Base-by-base conservation (phyloP, 2,888 invertebrate genomes). In the Drosophila neotestacea region DNA sequence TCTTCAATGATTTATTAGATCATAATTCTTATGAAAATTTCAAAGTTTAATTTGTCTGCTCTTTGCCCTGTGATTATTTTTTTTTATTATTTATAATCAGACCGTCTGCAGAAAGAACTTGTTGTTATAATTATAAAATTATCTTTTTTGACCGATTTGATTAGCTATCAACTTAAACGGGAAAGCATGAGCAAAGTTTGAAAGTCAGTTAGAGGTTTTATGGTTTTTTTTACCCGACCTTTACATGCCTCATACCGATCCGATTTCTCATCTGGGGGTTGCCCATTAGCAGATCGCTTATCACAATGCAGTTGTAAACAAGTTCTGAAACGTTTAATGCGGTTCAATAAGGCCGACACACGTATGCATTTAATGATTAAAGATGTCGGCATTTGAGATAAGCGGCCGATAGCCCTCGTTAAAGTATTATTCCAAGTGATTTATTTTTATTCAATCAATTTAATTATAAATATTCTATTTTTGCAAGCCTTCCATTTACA, bases 191-290 rank as follows among this genome's bases (percentile, higher is more conserved):
- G 52, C 66, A 72, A 81, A 59, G 68, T 71, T 71, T 84, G 68
- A 88, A 84, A 78, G 83, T 88, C 84, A 85, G 80, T 54, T 78
- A 30, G 30, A 73, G 73, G 78, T 62, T 81, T 51, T 51, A 27
- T 47, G 42, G n/a, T 4, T 32, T 39, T 38, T 38, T 51, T 28
- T 38, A 16, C n/a, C 11, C 34, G 38, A 66, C 42, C 59, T 58
- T 47, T 52, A n/a, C 34, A 30, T 27, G 9, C 11, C 38, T 16
- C 42, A 38, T 42, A 27, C 38, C 11, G 22, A 41, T 3, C 32
- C 1, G n/a, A 22, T 42, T 28, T 30, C 36, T 39, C 39, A 47
- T 3, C 60, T 28, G 50, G 47, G 62, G 63, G 54, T 65, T 44
- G 38, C 30, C 16, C 9, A 47, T 46, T 44, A 30, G 38, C 58